These are phyloP conservation scores for Hyalella azteca DNA, from an alignment of 2,888 invertebrate genomes.

Conservation along the genomic window DNA sequence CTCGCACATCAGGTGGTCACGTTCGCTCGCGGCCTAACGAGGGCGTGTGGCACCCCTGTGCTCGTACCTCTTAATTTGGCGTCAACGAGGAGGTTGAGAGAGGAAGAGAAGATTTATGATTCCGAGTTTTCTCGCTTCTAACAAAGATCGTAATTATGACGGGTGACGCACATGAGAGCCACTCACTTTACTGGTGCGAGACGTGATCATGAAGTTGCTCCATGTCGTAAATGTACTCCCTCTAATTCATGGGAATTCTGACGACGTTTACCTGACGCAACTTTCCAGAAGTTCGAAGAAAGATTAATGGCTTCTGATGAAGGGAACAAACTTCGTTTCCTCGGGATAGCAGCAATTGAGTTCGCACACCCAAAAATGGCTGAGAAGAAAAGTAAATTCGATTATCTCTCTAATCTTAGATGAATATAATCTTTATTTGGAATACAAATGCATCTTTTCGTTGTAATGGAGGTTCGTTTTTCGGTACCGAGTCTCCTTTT, in stretches of 20 bases:
- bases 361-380: too few species aligned
- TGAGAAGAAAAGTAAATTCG: too few species aligned
- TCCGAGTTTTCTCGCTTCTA: background rate
- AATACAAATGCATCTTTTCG: too few species aligned
- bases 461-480: too few species aligned
- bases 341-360: too few species aligned
- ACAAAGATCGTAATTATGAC: conserved; percentile 15
- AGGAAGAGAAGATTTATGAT: background rate
- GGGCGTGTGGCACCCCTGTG: background rate
- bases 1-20: too few species aligned
- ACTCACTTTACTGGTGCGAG: background rate
- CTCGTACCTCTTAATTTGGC: background rate
- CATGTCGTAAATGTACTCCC: conserved; percentile 14
- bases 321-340: background rate
- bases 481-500: too few species aligned
- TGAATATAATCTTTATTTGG: too few species aligned
- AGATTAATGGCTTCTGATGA: conserved; percentile 2
- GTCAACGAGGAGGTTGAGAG: background rate
- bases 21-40: background rate
- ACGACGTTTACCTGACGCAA: background rate
- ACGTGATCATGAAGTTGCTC: conserved; percentile 1
- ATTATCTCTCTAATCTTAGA: too few species aligned
- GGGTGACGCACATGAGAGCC: conserved; percentile 14
- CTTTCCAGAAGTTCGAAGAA: background rate
- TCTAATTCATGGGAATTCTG: background rate